phyloP scores from a whole-genome alignment of 2,113 vertebrate species.

The Acanthisitta chloris region DNA sequence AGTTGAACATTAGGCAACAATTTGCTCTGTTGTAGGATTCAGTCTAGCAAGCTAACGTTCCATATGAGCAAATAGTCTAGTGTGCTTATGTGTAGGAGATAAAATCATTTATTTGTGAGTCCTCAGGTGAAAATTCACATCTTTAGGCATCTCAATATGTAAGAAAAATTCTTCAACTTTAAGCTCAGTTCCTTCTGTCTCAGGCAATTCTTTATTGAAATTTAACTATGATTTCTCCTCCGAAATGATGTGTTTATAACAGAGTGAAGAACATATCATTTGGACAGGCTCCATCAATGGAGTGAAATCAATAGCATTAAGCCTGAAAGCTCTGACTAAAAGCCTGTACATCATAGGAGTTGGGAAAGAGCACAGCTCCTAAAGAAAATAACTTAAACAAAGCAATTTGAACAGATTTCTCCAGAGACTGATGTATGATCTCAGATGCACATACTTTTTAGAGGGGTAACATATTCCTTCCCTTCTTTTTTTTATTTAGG shows the following conservation, averaged over 20 bases:
- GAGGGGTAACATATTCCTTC: not conserved
- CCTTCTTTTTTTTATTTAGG: not conserved
- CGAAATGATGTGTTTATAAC: not conserved
- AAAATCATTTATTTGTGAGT: not conserved
- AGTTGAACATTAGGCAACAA: not conserved
- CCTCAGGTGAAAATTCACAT: not conserved
- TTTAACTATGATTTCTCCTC: not conserved
- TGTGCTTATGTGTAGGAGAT: not conserved
- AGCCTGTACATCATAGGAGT: not conserved
- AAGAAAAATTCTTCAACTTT: not conserved
- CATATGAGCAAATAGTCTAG: not conserved
- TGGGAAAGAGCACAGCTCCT: not conserved
- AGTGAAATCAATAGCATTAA: not conserved
- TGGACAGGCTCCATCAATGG: not conserved
- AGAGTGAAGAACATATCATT: not conserved
- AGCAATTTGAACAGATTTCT: not conserved
- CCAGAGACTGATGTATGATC: not conserved
- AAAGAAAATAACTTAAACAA: not conserved
- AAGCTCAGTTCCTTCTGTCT: not conserved
- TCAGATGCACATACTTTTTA: not conserved
- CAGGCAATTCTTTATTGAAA: not conserved
- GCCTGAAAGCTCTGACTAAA: constrained; percentile 14
- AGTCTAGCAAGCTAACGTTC: too few relatives aligned
- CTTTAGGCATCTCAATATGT: not conserved
- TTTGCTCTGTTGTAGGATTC: not conserved